Evolutionary conservation across 2,888 invertebrate species (phyloP), one percentile per base, ranked within the genome.

Genomic region (Anodontia alba): DNA sequence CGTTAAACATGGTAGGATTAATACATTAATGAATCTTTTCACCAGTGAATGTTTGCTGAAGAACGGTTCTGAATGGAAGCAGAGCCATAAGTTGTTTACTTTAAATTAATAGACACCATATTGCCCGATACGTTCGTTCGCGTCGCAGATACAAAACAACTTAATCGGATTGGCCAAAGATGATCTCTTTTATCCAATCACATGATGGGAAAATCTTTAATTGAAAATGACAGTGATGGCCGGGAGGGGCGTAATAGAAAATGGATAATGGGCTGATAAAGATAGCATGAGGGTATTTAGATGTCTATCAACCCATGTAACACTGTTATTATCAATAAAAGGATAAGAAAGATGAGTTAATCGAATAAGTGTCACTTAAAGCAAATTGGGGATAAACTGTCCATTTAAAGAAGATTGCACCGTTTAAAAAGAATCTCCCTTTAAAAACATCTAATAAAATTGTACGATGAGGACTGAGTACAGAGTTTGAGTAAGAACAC

Each of bases 301-400:
- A 84, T 84, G 73, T 73, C 70, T 84, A 84, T 84, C 83, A 78
- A 51, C 51, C 10, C 62, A 68, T 70, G 73, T 70, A 81, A 81
- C 73, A 77, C 76, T 78, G 79, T 76, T 81, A 84, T 84, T 84
- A 81, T 84, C 78, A 79, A 76, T 81, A 81, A 81, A 78, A 84
- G 76, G 72, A 71, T 42, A 67, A 66, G 81, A 73, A 68, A 62
- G 62, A 81, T 73, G 76, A 79, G 81, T 81, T 76, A 84, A 84
- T 84, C 81, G 84, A 84, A 84, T 81, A 81, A 81, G 84, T 84
- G 84, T 81, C 84, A 62, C 62, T 62, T 62, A 62, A 33, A 62
- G 33, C 62, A 62, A 62, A 62, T 62, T 62, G 62, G 38, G 38
- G 62, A 23, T 62, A 62, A 62, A 62, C 62, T 62, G 33, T 31